A percentile compares a stretch with the other conserved stretches of the same genome.
These are phyloP conservation scores for Microtus oregoni DNA, from an alignment of 2,113 vertebrate species.

Conservation along the genomic window DNA sequence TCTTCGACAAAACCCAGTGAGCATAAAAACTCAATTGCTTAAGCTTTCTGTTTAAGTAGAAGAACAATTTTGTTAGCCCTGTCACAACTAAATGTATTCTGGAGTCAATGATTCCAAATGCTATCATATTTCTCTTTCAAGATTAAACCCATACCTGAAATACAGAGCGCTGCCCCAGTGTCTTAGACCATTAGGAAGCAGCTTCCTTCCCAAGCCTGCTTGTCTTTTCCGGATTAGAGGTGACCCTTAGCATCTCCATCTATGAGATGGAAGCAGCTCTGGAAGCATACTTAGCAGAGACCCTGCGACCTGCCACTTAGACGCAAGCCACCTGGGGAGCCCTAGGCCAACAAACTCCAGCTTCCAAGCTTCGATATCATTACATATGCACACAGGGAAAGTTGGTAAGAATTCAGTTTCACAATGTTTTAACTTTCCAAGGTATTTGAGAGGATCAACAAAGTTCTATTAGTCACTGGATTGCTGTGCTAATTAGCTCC, in stretches of 20 bases:
- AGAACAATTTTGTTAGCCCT: not conserved
- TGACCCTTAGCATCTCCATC: not conserved
- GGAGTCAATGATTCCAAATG: not conserved
- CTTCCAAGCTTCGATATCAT: not conserved
- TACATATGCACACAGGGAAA: not conserved
- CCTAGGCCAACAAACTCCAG: fast-evolving
- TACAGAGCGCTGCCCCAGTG: not conserved
- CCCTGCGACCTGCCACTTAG: fast-evolving
- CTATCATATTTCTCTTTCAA: conserved; percentile 24
- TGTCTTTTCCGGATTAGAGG: not conserved
- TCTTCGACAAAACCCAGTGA: not conserved
- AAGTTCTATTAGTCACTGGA: conserved; percentile 66
- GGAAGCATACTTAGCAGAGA: fast-evolving
- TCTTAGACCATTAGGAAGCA: not conserved
- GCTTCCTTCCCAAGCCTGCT: not conserved
- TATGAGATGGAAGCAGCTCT: not conserved
- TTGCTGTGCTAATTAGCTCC: not conserved
- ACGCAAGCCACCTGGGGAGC: not conserved
- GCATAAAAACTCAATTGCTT: conserved; percentile 15
- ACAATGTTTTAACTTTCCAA: conserved; percentile 41
- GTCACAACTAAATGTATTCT: not conserved
- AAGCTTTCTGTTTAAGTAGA: conserved; percentile 16
- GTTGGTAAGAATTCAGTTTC: not conserved
- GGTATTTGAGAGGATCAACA: conserved; percentile 43
- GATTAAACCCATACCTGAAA: not conserved